Base-by-base conservation (phyloP, 2,888 invertebrate species). In the Tricholauxania praeusta region DNA sequence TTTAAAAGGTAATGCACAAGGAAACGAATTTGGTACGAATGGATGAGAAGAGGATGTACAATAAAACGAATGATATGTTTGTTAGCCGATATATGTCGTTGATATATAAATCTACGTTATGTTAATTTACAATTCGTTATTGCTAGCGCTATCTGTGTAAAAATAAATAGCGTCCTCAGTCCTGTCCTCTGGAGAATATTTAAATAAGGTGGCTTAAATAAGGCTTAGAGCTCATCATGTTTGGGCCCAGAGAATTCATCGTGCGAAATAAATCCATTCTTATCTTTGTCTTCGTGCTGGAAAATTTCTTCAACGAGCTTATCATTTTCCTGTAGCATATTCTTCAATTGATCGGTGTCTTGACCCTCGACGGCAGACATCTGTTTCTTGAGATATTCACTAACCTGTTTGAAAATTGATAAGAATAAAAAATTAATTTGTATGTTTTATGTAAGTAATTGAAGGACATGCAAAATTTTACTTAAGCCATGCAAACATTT, bases 221-320 rank as follows among this genome's bases (percentile, higher is more conserved):
- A 12, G 22, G 70, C 72, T 77, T 94, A 98, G 86, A 98, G 93
- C 89, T 98, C 98, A 87, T 98, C 98, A 88, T 98, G 98, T 87
- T 98, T 98, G 17, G 98, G 97, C 5, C 97, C 98, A 39, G 96
- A 96, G 90, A 98, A 98, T 88, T 98, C 98, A 65, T 94, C 95
- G 88, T 96, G 96, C 77, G 97, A 97, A 82, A 98, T 98, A 89
- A 92, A 96, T 75, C 98, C 98, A 84, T 98, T 97, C 87, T 96
- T 96, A 88, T 98, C 97, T 87, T 95, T 96, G 87, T 98, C 98
- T 87, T 98, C 98, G 86, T 97, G 97, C 85, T 96, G 95, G 92
- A 98, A 98, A 84, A 98, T 97, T 87, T 98, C 97, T 83, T 97
- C 96, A 10, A 98, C 96, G 72, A 98, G 91, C 85, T 96, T 96